These are phyloP conservation scores for Lithodes maja DNA, from an alignment of 2,888 invertebrate genomes.

Conservation along the genomic window DNA sequence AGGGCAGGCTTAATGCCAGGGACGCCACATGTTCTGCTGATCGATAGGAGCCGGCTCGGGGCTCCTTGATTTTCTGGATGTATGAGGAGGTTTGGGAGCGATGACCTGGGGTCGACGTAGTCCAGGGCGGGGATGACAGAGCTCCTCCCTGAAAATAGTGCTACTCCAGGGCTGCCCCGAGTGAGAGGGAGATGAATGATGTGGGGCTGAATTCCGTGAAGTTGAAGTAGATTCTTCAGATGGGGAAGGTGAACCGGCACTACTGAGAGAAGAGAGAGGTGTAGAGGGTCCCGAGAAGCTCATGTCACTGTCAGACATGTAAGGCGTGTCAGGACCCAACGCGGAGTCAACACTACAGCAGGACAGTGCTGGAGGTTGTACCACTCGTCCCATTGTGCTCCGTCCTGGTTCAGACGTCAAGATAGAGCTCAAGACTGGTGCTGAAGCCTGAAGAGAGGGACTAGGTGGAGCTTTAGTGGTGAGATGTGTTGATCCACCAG, in stretches of 20 bases:
- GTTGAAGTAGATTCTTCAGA: conserved; percentile 34
- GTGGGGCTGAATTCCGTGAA: conserved; percentile 25
- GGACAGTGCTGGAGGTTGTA: conserved; percentile 59
- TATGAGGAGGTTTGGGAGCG: conserved; percentile 45
- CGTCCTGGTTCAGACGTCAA: conserved; percentile 47
- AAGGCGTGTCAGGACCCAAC: conserved; percentile 41
- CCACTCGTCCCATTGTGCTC: conserved; percentile 1
- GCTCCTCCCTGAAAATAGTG: conserved; percentile 50
- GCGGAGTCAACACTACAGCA: conserved; percentile 57
- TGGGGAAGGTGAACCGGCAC: conserved; percentile 46
- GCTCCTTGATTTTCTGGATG: conserved; percentile 7
- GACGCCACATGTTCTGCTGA: conserved; percentile 55
- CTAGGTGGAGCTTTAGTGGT: conserved; percentile 34
- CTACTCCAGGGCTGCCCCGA: conserved; percentile 39
- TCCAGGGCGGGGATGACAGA: conserved; percentile 4
- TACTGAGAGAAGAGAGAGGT: conserved; percentile 51
- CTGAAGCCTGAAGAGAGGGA: conserved; percentile 47
- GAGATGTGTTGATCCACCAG: conserved; percentile 71
- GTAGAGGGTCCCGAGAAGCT: conserved; percentile 53
- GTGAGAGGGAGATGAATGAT: conserved; percentile 25
- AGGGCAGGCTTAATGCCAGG: conserved; percentile 44
- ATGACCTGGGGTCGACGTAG: conserved; percentile 35
- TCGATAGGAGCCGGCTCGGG: conserved; percentile 33
- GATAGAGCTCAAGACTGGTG: conserved; percentile 53
- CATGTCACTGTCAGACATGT: conserved; percentile 56